Base-by-base conservation (phyloP, 2,797 vertebrate genomes). In the Siniperca scherzeri region DNA sequence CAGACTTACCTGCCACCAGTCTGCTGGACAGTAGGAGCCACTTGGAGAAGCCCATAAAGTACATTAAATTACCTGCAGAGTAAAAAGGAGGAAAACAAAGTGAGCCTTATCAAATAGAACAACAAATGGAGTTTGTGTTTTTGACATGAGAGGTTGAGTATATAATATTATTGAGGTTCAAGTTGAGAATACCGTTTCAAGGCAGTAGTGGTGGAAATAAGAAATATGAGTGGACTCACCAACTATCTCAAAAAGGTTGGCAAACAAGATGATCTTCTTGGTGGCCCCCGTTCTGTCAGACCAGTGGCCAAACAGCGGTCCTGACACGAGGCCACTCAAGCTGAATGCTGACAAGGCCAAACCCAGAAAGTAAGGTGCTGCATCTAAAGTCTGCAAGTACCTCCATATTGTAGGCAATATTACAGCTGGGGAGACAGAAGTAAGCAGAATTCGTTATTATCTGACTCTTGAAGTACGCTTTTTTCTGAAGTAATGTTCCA, bases 351-450 rank as follows among this genome's bases (percentile, higher is more conserved):
- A 97, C 50, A 97, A 92, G 66, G 89, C 90, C 85, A 97, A 88
- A 38, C 97, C 97, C 85, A 97, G 87, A 83, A 97, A 97, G 91
- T 97, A 97, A 0, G 97, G 94, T 0, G 95, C 89, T 2, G 96
- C 96, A 4, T 94, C 85, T 11, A 97, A 90, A 5, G 91, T 96
- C 90, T 97, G 96, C 85, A 97, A 79, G 78, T 97, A 97, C 53
- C 80, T 92, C 97, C 97, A 97, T 91, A 97, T 96, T 2, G 97
- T 97, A 17, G 97, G 97, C 61, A 97, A 90, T 84, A 97, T 97
- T 68, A 97, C 97, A 78, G 97, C 97, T 97, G 87, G 13, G 57
- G 66, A 86, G 19, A 77, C n/a, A 91, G 1, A 79, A 40, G 46
- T 1, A 19, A 75, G 36, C 3, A 38, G 4, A 59, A 22, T 30